These are phyloP conservation scores for Plestiodon gilberti DNA, from an alignment of 2,113 vertebrate species.

Conservation along the genomic window DNA sequence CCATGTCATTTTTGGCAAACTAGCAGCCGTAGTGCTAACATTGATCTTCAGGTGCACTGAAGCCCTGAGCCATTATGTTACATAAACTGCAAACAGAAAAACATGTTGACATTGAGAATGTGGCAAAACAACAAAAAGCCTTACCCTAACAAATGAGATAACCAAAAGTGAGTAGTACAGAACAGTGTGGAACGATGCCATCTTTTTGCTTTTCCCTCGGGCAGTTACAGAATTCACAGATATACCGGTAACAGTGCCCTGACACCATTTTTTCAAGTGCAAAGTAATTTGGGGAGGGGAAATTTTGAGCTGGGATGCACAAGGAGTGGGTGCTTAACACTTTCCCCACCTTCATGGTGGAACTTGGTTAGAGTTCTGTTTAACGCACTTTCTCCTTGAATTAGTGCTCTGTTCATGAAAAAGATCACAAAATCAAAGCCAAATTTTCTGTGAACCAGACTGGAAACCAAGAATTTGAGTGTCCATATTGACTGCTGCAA, in stretches of 20 bases:
- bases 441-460: slow-evolving; percentile 2
- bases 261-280: background rate
- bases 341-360: background rate
- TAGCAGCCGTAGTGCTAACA: too few species aligned
- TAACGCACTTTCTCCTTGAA: background rate
- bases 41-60: background rate
- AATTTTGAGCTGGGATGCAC: background rate
- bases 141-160: background rate
- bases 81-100: background rate
- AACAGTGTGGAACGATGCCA: background rate
- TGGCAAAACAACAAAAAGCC: background rate
- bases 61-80: background rate
- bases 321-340: background rate
- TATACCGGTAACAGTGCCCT: too few species aligned
- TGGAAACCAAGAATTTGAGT: background rate
- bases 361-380: background rate
- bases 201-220: background rate
- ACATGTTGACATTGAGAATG: background rate
- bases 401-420: slow-evolving; percentile 21
- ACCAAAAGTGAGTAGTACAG: background rate
- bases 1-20: too few species aligned
- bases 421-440: background rate
- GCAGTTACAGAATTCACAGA: background rate
- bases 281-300: background rate
- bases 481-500: background rate